phyloP scores from a whole-genome alignment of 2,888 invertebrate genomes.

The Buathra laborator region DNA sequence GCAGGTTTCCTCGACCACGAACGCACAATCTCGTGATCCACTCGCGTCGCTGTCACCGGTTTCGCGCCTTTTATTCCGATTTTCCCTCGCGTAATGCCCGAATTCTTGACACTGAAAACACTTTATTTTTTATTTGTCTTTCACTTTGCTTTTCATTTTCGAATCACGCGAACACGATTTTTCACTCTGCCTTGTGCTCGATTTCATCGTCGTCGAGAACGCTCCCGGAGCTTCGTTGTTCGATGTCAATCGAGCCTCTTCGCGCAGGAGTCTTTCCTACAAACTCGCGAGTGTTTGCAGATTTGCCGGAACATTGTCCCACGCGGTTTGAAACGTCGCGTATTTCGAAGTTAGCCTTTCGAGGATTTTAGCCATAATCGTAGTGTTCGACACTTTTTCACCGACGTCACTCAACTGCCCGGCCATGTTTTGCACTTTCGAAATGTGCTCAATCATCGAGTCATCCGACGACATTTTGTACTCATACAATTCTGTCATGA shows the following conservation, averaged over 20 bases:
- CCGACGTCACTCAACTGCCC: slow-evolving; percentile 9
- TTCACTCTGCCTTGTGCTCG: background rate
- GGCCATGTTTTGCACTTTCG: slow-evolving; percentile 21
- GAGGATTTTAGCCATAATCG: slow-evolving; percentile 7
- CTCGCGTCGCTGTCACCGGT: background rate
- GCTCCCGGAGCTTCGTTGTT: too few species aligned
- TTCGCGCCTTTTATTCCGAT: slow-evolving; percentile 34
- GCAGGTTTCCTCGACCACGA: slow-evolving; percentile 16
- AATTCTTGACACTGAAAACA: slow-evolving; percentile 56
- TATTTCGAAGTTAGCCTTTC: background rate
- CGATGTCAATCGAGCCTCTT: too few species aligned
- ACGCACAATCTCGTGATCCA: slow-evolving; percentile 30
- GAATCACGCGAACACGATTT: background rate
- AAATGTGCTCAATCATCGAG: slow-evolving; percentile 9
- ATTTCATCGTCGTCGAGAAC: slow-evolving; percentile 9
- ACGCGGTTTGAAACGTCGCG: background rate
- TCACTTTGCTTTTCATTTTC: slow-evolving; percentile 5
- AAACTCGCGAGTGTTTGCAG: slow-evolving; percentile 13
- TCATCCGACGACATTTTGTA: background rate
- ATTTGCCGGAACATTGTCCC: background rate
- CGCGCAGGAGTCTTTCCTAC: slow-evolving; percentile 13
- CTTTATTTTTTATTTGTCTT: slow-evolving; percentile 27
- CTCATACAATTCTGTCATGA: background rate
- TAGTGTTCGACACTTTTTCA: background rate
- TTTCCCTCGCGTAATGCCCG: slow-evolving; percentile 59